Evolutionary conservation across 2,113 vertebrate genomes (phyloP), one percentile per base, ranked within the genome.

Genomic region (Chitala chitala): DNA sequence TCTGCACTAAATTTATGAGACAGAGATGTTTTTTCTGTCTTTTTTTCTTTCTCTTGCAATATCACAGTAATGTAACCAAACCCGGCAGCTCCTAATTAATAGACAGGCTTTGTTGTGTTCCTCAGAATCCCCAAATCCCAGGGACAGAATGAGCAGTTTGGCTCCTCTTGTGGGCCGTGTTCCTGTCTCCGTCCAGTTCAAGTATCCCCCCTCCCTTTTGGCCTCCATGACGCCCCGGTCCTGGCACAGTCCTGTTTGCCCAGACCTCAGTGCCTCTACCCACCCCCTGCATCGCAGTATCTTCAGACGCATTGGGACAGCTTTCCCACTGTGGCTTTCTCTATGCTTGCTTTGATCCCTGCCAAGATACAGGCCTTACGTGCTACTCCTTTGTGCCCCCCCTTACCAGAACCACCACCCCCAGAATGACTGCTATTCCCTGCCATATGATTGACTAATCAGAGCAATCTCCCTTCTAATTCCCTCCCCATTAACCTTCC

Each of bases 401-500:
- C 13, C 51, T 58, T 55, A 65, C 38, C 76, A 77, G 70, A 72
- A 75, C 22, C 26, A 3, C 24, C 15, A 3, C 15, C 53, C 38
- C 71, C 15, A 33, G 10, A 1, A 13, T 38, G 50, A 33, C 29
- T 4, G 50, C 68, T 53, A 26, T 15, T 12, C 38, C 33, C 54
- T 40, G 73, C 77, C 24, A 31, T 73, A 72, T 59, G 71, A 76
- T 64, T 63, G 71, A 69, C 75, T 86, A 84, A 89, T 90, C 85
- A 88, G 80, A 73, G 75, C 85, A 85, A 87, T 89, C 83, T 86
- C 76, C 78, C 69, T 86, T 85, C 87, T 87, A 88, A 89, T 91
- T 87, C 80, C 68, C 80, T 84, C 80, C 84, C 79, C 80, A 90
- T 90, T 90, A 92, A 90, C 85, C 86, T 90, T 82, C 79, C 81